Evolutionary conservation across 2,113 vertebrate species (phyloP).

Genomic region (Forbesichthys papilliferus): DNA sequence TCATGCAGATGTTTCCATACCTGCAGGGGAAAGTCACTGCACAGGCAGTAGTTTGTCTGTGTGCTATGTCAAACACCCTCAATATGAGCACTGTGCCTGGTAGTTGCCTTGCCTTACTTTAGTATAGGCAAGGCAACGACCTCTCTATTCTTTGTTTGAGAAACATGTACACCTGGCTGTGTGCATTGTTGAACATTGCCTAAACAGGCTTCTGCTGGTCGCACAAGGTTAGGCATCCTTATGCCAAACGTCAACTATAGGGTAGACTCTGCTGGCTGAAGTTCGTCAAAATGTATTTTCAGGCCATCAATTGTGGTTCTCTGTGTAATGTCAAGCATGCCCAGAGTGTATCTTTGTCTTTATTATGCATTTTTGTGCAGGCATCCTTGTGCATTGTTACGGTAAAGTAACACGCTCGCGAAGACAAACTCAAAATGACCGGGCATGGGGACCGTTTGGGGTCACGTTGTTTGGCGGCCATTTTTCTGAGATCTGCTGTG

Average conservation of each 20-base stretch:
- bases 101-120: neutral
- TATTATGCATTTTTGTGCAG: neutral
- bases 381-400: neutral
- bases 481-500: conserved; percentile 31
- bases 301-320: neutral
- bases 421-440: neutral
- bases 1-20: conserved; percentile 47
- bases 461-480: neutral
- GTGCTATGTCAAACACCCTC: conserved; percentile 12
- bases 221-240: conserved; percentile 5
- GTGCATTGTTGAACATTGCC: neutral
- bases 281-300: neutral
- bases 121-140: neutral
- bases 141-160: conserved; percentile 40
- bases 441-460: neutral
- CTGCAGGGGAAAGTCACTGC: conserved; percentile 14
- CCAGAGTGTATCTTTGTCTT: neutral
- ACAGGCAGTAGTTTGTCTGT: conserved; percentile 14
- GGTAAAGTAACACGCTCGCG: conserved; percentile 5
- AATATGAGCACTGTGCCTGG: neutral
- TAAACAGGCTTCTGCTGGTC: neutral
- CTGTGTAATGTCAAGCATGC: neutral
- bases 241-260: neutral
- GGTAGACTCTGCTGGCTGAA: too few relatives aligned
- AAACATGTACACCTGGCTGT: conserved; percentile 47